Evolutionary conservation across 2,113 vertebrate species (phyloP).

Genomic region (Mola mola): DNA sequence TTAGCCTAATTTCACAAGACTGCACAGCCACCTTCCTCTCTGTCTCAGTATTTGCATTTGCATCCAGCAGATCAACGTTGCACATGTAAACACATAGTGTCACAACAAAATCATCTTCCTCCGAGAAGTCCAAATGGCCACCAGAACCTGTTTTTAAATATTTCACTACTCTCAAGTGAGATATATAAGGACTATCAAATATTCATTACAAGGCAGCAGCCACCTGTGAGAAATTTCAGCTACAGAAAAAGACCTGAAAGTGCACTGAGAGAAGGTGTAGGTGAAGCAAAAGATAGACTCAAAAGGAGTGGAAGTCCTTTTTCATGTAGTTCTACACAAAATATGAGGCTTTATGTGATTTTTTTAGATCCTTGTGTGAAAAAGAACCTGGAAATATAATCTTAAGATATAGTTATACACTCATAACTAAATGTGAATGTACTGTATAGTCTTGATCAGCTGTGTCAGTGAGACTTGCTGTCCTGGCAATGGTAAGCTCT

Average conservation of each 20-base stretch:
- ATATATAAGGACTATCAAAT: constrained; percentile 76
- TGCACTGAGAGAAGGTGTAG: constrained; percentile 37
- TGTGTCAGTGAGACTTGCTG: too few relatives aligned
- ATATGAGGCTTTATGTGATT: too few relatives aligned
- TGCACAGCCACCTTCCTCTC: neutral
- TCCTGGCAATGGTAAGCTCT: too few relatives aligned
- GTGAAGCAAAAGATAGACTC: neutral
- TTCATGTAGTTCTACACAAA: neutral
- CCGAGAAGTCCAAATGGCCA: constrained; percentile 49
- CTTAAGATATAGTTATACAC: too few relatives aligned
- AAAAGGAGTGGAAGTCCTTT: constrained; percentile 7
- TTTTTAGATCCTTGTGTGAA: too few relatives aligned
- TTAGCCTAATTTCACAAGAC: neutral
- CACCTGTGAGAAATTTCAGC: constrained; percentile 64
- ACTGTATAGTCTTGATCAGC: too few relatives aligned
- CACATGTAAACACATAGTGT: neutral
- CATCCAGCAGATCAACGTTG: constrained; percentile 7
- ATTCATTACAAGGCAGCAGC: constrained; percentile 71
- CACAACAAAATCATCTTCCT: constrained; percentile 1
- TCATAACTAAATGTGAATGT: too few relatives aligned
- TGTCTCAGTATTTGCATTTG: neutral
- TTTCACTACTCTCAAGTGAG: constrained; percentile 72
- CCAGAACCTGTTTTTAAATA: constrained; percentile 74
- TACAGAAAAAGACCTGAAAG: constrained; percentile 35
- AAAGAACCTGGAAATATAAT: too few relatives aligned